Evolutionary conservation across 2,113 vertebrate species (phyloP).

Genomic region (Microcebus ravelobensis): DNA sequence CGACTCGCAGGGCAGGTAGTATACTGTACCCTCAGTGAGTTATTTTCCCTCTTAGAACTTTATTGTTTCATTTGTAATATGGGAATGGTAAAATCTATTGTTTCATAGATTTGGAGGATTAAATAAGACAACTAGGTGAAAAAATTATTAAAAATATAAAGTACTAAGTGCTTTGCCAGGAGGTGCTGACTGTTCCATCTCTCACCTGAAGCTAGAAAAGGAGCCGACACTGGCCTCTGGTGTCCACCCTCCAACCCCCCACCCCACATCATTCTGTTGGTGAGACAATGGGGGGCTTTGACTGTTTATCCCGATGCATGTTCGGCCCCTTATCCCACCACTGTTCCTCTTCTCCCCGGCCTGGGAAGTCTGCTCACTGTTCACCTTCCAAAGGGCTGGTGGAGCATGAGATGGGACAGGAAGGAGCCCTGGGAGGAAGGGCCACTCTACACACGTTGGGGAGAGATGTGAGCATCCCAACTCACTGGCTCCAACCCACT

Average conservation of each 20-base stretch:
- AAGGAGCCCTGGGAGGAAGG: slow-evolving; percentile 41
- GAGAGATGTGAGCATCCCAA: neutral
- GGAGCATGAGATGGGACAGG: neutral
- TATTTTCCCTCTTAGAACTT: neutral
- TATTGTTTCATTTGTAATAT: neutral
- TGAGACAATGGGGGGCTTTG: slow-evolving; percentile 8
- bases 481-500: slow-evolving; percentile 26
- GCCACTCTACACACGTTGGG: neutral
- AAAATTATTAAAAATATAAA: neutral
- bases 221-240: neutral
- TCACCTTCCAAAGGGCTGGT: slow-evolving; percentile 15
- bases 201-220: slow-evolving; percentile 79
- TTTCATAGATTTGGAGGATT: neutral
- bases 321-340: slow-evolving; percentile 67
- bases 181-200: slow-evolving; percentile 71
- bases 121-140: neutral
- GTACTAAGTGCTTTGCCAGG: too few species aligned
- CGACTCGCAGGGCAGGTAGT: neutral
- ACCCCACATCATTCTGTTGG: neutral
- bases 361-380: slow-evolving; percentile 23
- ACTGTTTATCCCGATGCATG: slow-evolving; percentile 71
- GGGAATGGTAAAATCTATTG: neutral
- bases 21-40: neutral
- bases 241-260: neutral
- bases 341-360: slow-evolving; percentile 47